These are phyloP conservation scores for Geotrypetes seraphini DNA, from an alignment of 2,797 vertebrate species.

Conservation along the genomic window DNA sequence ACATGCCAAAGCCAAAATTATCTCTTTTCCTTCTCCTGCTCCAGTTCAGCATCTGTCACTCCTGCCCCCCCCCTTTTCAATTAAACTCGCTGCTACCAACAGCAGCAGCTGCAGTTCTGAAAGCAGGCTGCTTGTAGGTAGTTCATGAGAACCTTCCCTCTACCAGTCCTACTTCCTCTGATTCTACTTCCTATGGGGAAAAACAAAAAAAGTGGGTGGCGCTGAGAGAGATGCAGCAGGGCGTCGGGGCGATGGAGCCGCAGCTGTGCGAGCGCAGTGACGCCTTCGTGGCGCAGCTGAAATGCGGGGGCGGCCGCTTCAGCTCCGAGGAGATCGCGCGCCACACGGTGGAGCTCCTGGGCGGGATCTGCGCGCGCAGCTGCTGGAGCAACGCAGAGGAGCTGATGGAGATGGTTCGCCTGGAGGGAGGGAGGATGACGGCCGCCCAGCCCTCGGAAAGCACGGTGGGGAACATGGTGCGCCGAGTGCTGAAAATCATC, in stretches of 20 bases:
- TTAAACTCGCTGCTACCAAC: too few relatives aligned
- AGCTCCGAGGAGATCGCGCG: constrained; percentile 81
- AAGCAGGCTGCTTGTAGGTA: too few relatives aligned
- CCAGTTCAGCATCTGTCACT: too few relatives aligned
- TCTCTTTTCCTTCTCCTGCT: too few relatives aligned
- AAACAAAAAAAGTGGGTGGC: constrained; percentile 63
- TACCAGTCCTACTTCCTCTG: too few relatives aligned
- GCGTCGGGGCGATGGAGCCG: constrained; percentile 52
- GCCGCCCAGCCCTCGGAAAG: constrained; percentile 89
- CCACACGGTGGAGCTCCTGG: constrained; percentile 79
- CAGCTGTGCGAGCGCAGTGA: constrained; percentile 80
- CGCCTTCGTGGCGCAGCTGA: constrained; percentile 74
- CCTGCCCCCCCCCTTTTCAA: too few relatives aligned
- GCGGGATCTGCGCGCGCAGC: constrained; percentile 72
- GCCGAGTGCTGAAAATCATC: constrained; percentile 86
- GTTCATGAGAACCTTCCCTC: too few relatives aligned
- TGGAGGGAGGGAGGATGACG: constrained; percentile 78
- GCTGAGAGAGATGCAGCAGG: constrained; percentile 43
- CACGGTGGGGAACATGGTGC: constrained; percentile 92
- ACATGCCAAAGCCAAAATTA: too few relatives aligned
- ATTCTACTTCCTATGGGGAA: too few relatives aligned
- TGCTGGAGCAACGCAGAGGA: constrained; percentile 89
- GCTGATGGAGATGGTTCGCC: constrained; percentile 85
- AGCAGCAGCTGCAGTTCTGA: too few relatives aligned
- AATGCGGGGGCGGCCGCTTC: constrained; percentile 65